Evolutionary conservation across 37 sponge, comb jelly and placozoan genomes (phyloP).

Genomic region (Halisarca cf. caerulea): DNA sequence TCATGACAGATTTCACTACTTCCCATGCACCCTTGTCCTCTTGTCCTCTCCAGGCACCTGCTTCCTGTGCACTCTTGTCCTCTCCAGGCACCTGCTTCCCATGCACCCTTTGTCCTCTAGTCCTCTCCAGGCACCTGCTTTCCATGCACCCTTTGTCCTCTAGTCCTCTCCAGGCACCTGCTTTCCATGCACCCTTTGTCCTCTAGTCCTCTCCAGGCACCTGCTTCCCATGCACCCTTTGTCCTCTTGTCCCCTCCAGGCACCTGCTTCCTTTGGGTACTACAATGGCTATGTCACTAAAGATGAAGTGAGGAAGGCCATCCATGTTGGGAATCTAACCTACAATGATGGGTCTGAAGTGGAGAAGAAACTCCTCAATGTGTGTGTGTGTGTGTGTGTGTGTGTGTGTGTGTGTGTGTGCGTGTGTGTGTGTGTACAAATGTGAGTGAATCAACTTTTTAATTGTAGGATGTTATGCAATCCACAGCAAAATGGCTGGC

Average conservation of each 20-base stretch:
- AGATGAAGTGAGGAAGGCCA: constrained; percentile 42
- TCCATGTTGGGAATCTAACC: constrained; percentile 85
- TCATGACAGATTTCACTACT: no score
- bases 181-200: not conserved
- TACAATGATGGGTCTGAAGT: constrained; percentile 57
- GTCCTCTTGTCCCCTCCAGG: constrained; percentile 25
- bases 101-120: no score
- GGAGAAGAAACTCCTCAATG: constrained; percentile 65
- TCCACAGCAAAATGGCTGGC: constrained; percentile 52
- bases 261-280: constrained; percentile 73
- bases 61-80: constrained; percentile 36
- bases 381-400: constrained; percentile 31
- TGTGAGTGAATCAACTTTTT: constrained; percentile 2
- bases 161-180: no score
- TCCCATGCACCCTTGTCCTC: constrained; percentile 7
- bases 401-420: constrained; percentile 1
- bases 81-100: constrained; percentile 59
- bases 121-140: constrained; percentile 63
- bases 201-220: not conserved
- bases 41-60: constrained; percentile 55
- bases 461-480: constrained; percentile 73
- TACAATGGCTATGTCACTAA: constrained; percentile 50
- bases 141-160: no score
- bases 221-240: no score
- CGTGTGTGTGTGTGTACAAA: not conserved